These are phyloP conservation scores for Pantala flavescens DNA, from an alignment of 1,140 invertebrate genomes.

Conservation along the genomic window DNA sequence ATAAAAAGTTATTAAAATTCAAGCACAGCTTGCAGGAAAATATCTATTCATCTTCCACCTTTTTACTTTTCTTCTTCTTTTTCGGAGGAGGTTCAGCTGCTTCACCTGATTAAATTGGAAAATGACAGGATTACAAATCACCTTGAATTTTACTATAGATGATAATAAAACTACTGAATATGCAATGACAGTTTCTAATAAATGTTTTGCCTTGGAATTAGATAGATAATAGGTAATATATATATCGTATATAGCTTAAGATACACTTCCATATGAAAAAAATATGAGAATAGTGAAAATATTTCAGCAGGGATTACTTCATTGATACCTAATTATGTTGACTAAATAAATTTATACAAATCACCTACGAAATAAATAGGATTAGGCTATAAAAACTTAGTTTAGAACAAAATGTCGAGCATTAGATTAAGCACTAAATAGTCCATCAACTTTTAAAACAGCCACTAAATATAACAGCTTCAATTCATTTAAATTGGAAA, in stretches of 20 bases:
- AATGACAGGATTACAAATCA: background rate
- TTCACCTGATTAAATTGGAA: background rate
- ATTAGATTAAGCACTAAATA: background rate
- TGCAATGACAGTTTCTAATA: background rate
- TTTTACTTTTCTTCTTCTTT: slow-evolving; percentile 6
- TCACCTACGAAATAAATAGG: too few relatives aligned
- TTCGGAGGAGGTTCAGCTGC: background rate
- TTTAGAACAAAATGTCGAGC: too few relatives aligned
- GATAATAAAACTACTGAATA: background rate
- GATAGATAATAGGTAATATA: background rate
- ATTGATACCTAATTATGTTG: too few relatives aligned
- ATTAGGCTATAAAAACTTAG: too few relatives aligned
- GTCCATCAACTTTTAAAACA: background rate
- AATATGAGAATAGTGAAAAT: background rate
- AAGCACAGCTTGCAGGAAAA: too few relatives aligned
- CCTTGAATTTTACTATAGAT: background rate
- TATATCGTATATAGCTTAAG: background rate
- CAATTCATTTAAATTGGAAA: too few relatives aligned
- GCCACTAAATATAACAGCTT: background rate
- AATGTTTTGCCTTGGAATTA: background rate
- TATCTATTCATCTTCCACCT: too few relatives aligned
- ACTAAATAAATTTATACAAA: too few relatives aligned
- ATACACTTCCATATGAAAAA: background rate
- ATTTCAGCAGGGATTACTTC: too few relatives aligned
- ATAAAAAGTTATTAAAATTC: too few relatives aligned